Evolutionary conservation across 2,888 invertebrate genomes (phyloP), one percentile per base, ranked within the genome.

Genomic region (Melanophora roralis): DNA sequence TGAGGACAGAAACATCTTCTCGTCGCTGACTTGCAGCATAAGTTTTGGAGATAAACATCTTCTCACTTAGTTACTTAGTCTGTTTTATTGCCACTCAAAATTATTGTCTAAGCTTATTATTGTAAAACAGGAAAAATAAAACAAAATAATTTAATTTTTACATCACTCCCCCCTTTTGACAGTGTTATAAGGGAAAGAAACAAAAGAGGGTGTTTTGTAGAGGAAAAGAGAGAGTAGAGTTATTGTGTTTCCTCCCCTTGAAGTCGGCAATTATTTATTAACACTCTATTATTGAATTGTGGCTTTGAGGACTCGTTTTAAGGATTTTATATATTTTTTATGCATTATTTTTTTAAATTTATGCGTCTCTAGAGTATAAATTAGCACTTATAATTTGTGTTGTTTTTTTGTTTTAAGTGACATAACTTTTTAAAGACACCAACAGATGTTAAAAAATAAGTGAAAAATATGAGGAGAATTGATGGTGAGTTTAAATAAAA

Each of bases 351-450:
- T 21, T 71, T 47, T 65, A 16, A 55, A 74, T 76, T 80, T 80
- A 80, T 76, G 60, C 27, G 80, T 76, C 80, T 72, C 80, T 21
- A 12, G 80, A 45, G 80, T 68, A 80, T 76, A 76, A 80, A 80
- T 80, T 80, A 80, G 72, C 76, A 72, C 49, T 76, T 71, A 43
- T 72, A 72, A 72, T 72, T 27, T 72, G 21, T 34, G 7, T 47
- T 49, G 32, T 51, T 71, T 53, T 68, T 49, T 34, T 49, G 38
- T 11, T 55, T 68, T 53, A 8, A 19, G n/a, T 27, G 4, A 27
- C 6, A 6, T 27, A 5, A 5, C 6, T 27, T n/a, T 55, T 72
- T 34, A 68, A 47, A 57, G 49, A 51, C 19, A 7, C 8, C 49
- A 76, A 69, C 76, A 76, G 76, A 64, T 76, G 76, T 69, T 57